A percentile compares a stretch with the other conserved stretches of the same genome.
Evolutionary conservation across 2,888 invertebrate species (phyloP).

Genomic region (Cephonodes hylas): DNA sequence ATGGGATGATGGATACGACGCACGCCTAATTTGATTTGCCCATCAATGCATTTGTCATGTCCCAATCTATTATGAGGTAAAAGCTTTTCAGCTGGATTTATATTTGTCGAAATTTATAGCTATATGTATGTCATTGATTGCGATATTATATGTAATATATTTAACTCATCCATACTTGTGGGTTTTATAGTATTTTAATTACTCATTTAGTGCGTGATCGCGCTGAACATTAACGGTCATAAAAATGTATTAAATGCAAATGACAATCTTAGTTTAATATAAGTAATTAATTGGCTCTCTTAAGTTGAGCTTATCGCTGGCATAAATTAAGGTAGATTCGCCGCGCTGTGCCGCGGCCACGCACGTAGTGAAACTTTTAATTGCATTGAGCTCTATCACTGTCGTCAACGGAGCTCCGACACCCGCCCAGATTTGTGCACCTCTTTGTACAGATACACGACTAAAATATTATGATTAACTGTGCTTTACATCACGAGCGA

Average conservation of each 20-base stretch:
- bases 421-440: constrained; percentile 52
- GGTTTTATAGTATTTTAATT: not conserved
- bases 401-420: constrained; percentile 72
- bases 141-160: not conserved
- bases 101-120: no score
- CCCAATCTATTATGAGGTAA: not conserved
- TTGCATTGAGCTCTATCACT: constrained; percentile 78
- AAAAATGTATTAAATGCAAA: constrained; percentile 33
- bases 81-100: not conserved
- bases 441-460: constrained; percentile 29
- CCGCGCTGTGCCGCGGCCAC: constrained; percentile 68
- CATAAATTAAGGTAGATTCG: constrained; percentile 76
- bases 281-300: constrained; percentile 77
- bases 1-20: constrained; percentile 54
- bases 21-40: constrained; percentile 50
- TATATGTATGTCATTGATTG: not conserved
- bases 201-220: not conserved
- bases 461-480: no score
- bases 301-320: constrained; percentile 73
- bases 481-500: no score
- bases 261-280: constrained; percentile 63
- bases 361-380: constrained; percentile 81
- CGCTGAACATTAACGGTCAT: not conserved
- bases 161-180: not conserved
- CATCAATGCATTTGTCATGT: constrained; percentile 13